Base-by-base conservation (phyloP, 1,140 invertebrate species). In the Zaprionus gabonicus region DNA sequence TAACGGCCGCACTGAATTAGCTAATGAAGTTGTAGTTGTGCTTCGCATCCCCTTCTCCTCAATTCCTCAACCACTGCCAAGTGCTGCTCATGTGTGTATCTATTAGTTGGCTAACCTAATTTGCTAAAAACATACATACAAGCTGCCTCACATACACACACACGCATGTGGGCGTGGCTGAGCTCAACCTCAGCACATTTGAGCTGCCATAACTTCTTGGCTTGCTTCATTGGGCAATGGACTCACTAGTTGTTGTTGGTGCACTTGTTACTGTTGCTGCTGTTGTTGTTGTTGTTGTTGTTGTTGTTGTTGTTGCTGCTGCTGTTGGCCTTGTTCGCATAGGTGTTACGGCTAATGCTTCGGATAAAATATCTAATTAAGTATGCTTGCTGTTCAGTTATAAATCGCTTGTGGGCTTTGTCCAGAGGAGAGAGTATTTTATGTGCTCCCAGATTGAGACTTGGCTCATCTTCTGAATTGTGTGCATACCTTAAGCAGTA, bases 21-120 rank as follows among this genome's bases (percentile, higher is more conserved):
- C 78, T 88, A 88, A 88, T 88, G 78, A 88, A 88, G 84, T 88
- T 88, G 85, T 88, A 83, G 77, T 87, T 76, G 82, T 66, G 59
- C 28, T 70, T 27, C 9, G 46, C 66, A 28, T 13, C 27, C 71
- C 25, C 56, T 51, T 67, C 69, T 17, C 44, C 55, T 46, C 31
- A 34, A 9, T 34, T 3, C 15, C 41, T 46, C 41, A 46, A 41
- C n/a, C 55, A 28, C 36, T 31, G 38, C n/a, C 53, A 65, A 65
- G 23, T 36, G 31, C 31, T 34, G 17, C n/a, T 25, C 23, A 55
- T 55, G 53, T 55, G 53, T 78, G 72, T 78, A 82, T 87, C 83
- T 88, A 83, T 83, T 88, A 88, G 84, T 81, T 83, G 72, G 81
- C 70, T 81, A 81, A 88, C 78, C 81, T 87, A 87, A 84, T 87